Evolutionary conservation across 92 coral and sea anemone genomes (phyloP), one percentile per base, ranked within the genome.

Genomic region (Epizoanthus scotinus): DNA sequence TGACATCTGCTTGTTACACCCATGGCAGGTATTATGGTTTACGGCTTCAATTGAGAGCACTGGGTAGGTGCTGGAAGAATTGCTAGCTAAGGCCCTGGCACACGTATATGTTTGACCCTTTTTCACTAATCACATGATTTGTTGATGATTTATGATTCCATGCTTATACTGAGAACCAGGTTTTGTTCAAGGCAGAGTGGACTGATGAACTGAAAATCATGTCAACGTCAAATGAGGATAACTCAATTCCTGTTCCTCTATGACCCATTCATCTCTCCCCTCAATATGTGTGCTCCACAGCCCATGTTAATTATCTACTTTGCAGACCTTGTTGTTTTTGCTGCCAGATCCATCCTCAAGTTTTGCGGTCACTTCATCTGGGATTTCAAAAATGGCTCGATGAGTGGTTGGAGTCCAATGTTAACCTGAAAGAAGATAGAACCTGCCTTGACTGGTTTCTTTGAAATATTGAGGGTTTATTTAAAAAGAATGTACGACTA

Each of bases 391-490:
- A 85, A 12, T 91, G 98, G 98, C 86, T 93, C 17, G 90, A 90
- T 44, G 87, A 81, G 54, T 96, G 99, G 99, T 72, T 87, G 53
- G 77, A 84, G 57, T 83, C 78, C 5, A 89, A 96, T 84, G 96
- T 96, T 21, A 80, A 94, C 49, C 85, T 87, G 34, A 96, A 96
- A 26, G 87, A 91, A 88, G 86, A 91, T 47, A 81, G 83, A 17
- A 58, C 88, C 24, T 96, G 99, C 73, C 87, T 68, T 38, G 91
- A 93, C 67, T 96, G 99, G 99, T 70, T 96, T 50, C 94, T 92
- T 10, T 98, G 99, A 44, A 90, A 88, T 52, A 73, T 86, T 22
- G 99, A 93, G n/a, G 99, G 98, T 22, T 82, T 96, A n/a, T n/a
- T n/a, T n/a, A n/a, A 18, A 89, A 85, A 69, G 91, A 93, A 36